Base-by-base conservation (phyloP, 2,113 vertebrate genomes). In the Megalops atlanticus region DNA sequence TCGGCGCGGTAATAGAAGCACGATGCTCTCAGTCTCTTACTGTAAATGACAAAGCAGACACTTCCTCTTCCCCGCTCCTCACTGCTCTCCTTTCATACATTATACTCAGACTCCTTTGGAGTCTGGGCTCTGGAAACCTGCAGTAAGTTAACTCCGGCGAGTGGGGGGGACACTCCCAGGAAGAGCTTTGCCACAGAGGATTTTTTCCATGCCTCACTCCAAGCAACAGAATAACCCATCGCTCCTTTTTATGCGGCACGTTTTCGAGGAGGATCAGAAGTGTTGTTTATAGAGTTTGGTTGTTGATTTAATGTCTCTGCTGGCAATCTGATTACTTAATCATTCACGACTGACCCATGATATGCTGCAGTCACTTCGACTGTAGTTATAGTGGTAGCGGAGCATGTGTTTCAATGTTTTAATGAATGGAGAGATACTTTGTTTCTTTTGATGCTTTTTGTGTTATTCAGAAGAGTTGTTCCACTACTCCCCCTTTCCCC, bases 261-360 rank as follows among this genome's bases (percentile, higher is more conserved):
- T 14, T 83, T 21, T 21, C 77, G 15, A 24, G 82, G 82, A 73
- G n/a, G n/a, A n/a, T n/a, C n/a, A n/a, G n/a, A n/a, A n/a, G n/a
- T n/a, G n/a, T n/a, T n/a, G n/a, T n/a, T n/a, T n/a, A n/a, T n/a
- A n/a, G n/a, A n/a, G n/a, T n/a, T n/a, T n/a, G n/a, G n/a, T n/a
- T n/a, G n/a, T n/a, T n/a, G n/a, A n/a, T n/a, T n/a, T n/a, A n/a
- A n/a, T n/a, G n/a, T n/a, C n/a, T n/a, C n/a, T n/a, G n/a, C n/a
- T n/a, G n/a, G n/a, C n/a, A n/a, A n/a, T n/a, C n/a, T n/a, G n/a
- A n/a, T n/a, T n/a, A n/a, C n/a, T n/a, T n/a, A n/a, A n/a, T n/a
- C n/a, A n/a, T n/a, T n/a, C n/a, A n/a, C n/a, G n/a, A n/a, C n/a
- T n/a, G n/a, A n/a, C n/a, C n/a, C n/a, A n/a, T n/a, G n/a, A n/a